Base-by-base conservation (phyloP, 2,888 invertebrate genomes). In the Barypeithes pellucidus region DNA sequence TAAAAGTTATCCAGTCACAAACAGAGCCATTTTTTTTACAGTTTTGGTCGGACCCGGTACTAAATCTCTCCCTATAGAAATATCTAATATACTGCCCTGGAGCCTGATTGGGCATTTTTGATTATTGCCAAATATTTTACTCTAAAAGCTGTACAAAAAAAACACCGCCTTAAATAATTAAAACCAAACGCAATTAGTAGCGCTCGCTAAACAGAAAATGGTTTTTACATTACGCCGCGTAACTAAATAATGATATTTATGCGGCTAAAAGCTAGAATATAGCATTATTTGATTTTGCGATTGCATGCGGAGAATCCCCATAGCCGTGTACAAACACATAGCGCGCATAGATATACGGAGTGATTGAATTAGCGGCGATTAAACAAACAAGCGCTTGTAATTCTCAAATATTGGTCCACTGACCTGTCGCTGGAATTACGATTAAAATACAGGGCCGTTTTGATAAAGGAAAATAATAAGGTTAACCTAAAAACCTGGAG, bases 361-460 rank as follows among this genome's bases (percentile, higher is more conserved):
- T 82, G 82, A 82, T 82, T 81, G 81, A 77, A 80, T 80, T 81
- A 78, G 79, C 77, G 78, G 81, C 78, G 78, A 80, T 80, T 80
- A 82, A 81, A 82, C 80, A 81, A 72, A 74, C 73, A 73, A 63
- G 70, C 80, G 82, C 81, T 81, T 81, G 81, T 80, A 77, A 76
- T 80, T 81, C 73, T 81, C 82, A 83, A 83, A 83, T 83, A 83
- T 83, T 83, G 81, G 81, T 79, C 79, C 79, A 81, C 82, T 81
- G 81, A 81, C 80, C 82, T 83, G 82, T 82, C 82, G 79, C 77
- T 76, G 80, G 79, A 80, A 82, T 81, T 61, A 62, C 67, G 67
- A 72, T 72, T 72, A 67, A 72, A 67, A 67, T 52, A 52, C 67
- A 47, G 29, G 59, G 43, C 7, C 29, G 29, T 9, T 29, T 29